Base-by-base conservation (phyloP, 2,888 invertebrate species). In the Dorcus parallelipipedus region DNA sequence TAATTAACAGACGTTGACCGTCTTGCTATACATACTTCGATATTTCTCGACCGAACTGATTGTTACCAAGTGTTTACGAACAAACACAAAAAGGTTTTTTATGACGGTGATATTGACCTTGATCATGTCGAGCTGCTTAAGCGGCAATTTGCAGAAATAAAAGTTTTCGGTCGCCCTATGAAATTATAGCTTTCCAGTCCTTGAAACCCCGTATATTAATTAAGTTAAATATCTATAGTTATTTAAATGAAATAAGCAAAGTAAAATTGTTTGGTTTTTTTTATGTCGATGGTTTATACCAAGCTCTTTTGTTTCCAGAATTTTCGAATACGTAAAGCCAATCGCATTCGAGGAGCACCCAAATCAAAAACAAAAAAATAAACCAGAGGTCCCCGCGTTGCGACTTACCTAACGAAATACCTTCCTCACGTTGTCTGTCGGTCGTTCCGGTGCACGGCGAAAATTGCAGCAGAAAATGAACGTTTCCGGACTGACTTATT, bases 321-420 rank as follows among this genome's bases (percentile, higher is more conserved):
- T 52, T 59, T 53, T 59, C 59, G 56, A 59, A 59, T 56, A 52
- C 47, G 51, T 56, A 56, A 56, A 56, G 40, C 56, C 47, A 51
- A 50, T 40, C 49, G 40, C 56, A 52, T 56, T 56, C 51, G 45
- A 17, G 56, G 50, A 52, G 49, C 51, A 47, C 33, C 47, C 50
- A 45, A 52, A 26, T 51, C 20, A 39, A 52, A 38, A 47, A 49
- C 47, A 39, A 50, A 55, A 49, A 41, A 56, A 50, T 45, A 56
- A 52, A 23, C 56, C 40, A 38, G 47, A 51, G 38, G 41, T 23
- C 3, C 45, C 45, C 45, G 9, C 45, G 9, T 9, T 9, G 20
- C 45, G n/a, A 8, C 45, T 3, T 20, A n/a, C 17, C 9, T 45
- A 20, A 23, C 23, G 45, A 45, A 20, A 20, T 45, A 45, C 17